Evolutionary conservation across 2,113 vertebrate genomes (phyloP).

Genomic region (Chroicocephalus ridibundus): DNA sequence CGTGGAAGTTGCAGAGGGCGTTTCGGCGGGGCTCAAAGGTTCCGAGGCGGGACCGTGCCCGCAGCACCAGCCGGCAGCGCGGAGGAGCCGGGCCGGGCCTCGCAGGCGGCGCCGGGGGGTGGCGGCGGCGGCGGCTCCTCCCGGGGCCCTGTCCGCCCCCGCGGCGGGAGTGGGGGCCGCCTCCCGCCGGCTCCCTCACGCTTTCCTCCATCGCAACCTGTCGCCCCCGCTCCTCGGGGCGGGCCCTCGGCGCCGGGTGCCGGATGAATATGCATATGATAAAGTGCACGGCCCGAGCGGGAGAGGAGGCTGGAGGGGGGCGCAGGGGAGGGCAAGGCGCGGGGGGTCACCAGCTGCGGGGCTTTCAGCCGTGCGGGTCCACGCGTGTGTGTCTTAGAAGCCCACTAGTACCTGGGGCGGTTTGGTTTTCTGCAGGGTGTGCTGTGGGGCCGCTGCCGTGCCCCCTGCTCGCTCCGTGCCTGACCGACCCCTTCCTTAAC

Average conservation of each 20-base stretch:
- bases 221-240: neutral
- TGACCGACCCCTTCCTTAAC: neutral
- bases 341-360: accelerated
- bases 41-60: neutral
- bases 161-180: neutral
- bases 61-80: neutral
- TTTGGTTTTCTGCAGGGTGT: accelerated
- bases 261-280: neutral
- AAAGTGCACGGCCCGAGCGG: neutral
- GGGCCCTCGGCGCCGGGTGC: neutral
- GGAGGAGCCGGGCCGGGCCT: neutral
- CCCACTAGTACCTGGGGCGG: accelerated
- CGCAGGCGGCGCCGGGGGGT: neutral
- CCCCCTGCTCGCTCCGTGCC: neutral
- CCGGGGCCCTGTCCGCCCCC: neutral
- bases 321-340: neutral
- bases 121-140: neutral
- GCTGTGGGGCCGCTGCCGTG: neutral
- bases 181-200: neutral
- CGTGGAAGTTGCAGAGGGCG: neutral
- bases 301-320: no score
- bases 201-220: neutral
- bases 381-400: accelerated
- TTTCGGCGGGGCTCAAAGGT: neutral
- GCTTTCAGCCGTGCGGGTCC: neutral